Conservation (phyloP, 1,140 invertebrate species). For the Drosophila erecta region DNA sequence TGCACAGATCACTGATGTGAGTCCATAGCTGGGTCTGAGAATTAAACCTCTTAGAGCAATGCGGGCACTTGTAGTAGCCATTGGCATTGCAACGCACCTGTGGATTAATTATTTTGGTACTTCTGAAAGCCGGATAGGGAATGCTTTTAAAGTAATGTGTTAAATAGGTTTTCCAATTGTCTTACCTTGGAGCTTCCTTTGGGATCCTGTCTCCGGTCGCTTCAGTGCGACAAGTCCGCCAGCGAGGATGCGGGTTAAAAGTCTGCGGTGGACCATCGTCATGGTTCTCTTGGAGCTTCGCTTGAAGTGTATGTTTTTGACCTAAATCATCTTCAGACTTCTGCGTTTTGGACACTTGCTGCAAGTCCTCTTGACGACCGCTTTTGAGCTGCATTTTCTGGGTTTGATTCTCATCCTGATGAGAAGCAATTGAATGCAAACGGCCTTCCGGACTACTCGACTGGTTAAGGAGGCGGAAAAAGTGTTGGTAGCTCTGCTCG, state of each 20-base stretch:
- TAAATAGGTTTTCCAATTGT: neutral
- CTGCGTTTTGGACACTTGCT: no score
- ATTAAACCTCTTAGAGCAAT: constrained; percentile 1
- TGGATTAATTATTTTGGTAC: neutral
- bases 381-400: neutral
- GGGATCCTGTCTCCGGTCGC: neutral
- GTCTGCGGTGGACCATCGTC: neutral
- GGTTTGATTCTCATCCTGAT: neutral
- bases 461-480: constrained; percentile 12
- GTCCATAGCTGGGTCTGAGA: neutral
- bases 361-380: neutral
- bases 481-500: constrained; percentile 30
- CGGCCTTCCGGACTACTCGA: neutral
- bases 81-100: neutral
- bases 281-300: neutral
- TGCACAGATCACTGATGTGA: neutral
- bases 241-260: neutral
- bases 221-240: neutral
- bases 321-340: neutral
- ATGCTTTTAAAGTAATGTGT: no score
- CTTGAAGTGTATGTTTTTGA: neutral
- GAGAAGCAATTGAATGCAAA: neutral
- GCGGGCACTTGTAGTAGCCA: constrained; percentile 4
- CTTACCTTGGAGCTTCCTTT: neutral
- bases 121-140: neutral